Percentiles rank a stretch among this genome's conserved stretches.
Evolutionary conservation across 2,113 vertebrate species (phyloP).

Genomic region (Rhodinocichla rosea): DNA sequence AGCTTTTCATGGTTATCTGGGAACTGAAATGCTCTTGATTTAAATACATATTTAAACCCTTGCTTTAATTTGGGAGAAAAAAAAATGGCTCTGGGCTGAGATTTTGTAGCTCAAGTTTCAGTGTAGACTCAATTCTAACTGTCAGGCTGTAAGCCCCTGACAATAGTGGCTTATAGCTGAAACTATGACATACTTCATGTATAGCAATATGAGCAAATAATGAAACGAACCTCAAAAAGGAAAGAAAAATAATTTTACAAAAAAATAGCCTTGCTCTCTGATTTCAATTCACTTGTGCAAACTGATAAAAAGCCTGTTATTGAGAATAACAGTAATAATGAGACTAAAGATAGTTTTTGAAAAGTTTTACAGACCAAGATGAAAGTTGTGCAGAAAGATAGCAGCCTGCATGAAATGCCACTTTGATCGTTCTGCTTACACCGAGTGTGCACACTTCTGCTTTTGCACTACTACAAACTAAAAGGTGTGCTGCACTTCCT

Average conservation of each 20-base stretch:
- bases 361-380: neutral
- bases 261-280: neutral
- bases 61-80: neutral
- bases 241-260: neutral
- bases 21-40: neutral
- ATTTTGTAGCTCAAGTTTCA: conserved; percentile 32
- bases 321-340: neutral
- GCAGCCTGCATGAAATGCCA: neutral
- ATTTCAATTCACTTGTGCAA: neutral
- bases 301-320: neutral
- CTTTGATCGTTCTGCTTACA: neutral
- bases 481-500: neutral
- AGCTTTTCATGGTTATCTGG: neutral
- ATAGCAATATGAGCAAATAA: neutral
- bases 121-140: neutral
- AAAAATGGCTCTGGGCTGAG: conserved; percentile 14
- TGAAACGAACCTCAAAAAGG: neutral
- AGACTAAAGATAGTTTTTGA: neutral
- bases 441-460: neutral
- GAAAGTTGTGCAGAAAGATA: neutral
- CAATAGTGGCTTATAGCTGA: neutral
- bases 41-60: conserved; percentile 23
- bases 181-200: neutral
- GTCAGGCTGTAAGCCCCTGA: conserved; percentile 6
- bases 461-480: neutral